Percentiles rank a stretch among this genome's conserved stretches.
Evolutionary conservation across 2,797 vertebrate species (phyloP).

Genomic region (Crax fasciolata): DNA sequence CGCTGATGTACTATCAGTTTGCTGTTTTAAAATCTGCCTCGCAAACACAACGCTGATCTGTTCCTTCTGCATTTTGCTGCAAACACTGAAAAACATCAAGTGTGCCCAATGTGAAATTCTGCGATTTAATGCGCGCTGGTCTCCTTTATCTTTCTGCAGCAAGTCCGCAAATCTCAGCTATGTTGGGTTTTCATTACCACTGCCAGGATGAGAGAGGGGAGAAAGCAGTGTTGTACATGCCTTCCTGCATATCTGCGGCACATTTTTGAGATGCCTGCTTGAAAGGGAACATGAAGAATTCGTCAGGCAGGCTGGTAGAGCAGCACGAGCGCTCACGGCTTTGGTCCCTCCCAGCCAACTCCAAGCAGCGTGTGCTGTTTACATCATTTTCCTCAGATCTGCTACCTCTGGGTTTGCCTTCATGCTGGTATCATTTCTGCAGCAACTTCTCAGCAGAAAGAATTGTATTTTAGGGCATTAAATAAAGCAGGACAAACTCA

Average conservation of each 20-base stretch:
- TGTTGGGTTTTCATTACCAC: constrained; percentile 19
- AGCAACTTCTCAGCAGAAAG: constrained; percentile 30
- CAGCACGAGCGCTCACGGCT: not conserved
- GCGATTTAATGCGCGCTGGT: fast-evolving
- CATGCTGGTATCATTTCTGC: not conserved
- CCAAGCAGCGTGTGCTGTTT: not conserved
- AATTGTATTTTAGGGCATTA: constrained; percentile 18
- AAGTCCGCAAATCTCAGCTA: constrained; percentile 47
- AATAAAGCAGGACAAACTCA: constrained; percentile 40
- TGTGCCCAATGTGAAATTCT: not conserved
- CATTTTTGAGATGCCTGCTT: constrained; percentile 71
- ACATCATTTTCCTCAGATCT: not conserved
- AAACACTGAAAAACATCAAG: not conserved
- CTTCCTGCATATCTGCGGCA: constrained; percentile 48
- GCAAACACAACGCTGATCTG: not conserved
- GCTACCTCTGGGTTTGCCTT: not conserved
- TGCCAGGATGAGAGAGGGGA: constrained; percentile 4
- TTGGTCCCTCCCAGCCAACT: not conserved
- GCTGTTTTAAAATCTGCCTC: not conserved
- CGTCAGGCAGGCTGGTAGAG: not conserved
- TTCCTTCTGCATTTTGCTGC: not conserved
- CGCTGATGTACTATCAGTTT: not conserved
- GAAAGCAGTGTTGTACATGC: not conserved
- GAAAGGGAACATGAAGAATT: constrained; percentile 57
- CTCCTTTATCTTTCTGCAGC: not conserved